Base-by-base conservation (phyloP, 2,797 vertebrate species). In the Erpetoichthys calabaricus region DNA sequence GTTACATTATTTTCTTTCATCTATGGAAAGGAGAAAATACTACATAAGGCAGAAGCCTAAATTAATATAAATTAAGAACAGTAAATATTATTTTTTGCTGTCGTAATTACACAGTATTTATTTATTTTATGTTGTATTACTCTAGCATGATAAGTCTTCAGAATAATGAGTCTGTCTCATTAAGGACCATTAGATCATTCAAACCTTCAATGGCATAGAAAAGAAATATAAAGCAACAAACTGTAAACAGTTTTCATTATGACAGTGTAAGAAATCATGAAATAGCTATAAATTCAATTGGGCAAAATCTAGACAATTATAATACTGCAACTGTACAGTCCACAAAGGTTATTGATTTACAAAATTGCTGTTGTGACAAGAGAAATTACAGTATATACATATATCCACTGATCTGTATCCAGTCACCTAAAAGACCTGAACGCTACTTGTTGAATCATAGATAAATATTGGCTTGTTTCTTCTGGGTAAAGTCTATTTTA, bases 181-280 rank as follows among this genome's bases (percentile, higher is more conserved):
- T 6, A 10, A 47, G 8, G 53, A 6, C 53, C 3, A 42, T 7
- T 4, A 8, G 41, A 42, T 46, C 55, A 10, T 10, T 61, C 9
- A 25, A 45, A 44, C 7, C 46, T 44, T 47, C 42, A 55, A 43
- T 77, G 80, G 72, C 78, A 81, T 83, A 84, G 81, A 71, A 80
- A 83, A 81, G 72, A 76, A 79, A 75, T 81, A 75, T 70, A 78
- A 86, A 72, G 73, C 1, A 59, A 82, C 72, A 80, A 72, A 77
- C 70, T 80, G 73, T 78, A 76, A 80, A 85, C 68, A 79, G 66
- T 79, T 77, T 80, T 73, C 77, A 68, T 80, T 65, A 54, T 59
- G 57, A 63, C 62, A 80, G 75, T 83, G 67, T 80, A 81, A 80
- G 68, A 80, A 80, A 75, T 70, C 60, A 62, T 68, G 67, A 63